Evolutionary conservation across 2,113 vertebrate species (phyloP).

Genomic region (Calidris pygmaea): DNA sequence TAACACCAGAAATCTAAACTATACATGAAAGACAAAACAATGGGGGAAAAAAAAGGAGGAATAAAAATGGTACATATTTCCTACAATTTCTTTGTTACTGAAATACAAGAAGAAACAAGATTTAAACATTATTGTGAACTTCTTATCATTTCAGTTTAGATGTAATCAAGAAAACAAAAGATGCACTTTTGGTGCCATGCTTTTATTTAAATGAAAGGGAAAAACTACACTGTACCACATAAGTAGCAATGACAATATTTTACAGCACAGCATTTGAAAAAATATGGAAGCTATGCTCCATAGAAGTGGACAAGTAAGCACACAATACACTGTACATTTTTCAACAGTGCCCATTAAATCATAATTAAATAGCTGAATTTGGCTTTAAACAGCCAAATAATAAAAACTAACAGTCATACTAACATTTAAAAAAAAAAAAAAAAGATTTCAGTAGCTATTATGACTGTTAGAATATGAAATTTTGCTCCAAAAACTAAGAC

Average conservation of each 20-base stretch:
- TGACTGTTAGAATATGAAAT: slow-evolving; percentile 59
- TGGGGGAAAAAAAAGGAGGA: not conserved
- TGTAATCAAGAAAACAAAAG: slow-evolving; percentile 36
- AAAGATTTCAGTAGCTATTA: slow-evolving; percentile 64
- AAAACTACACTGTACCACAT: slow-evolving; percentile 78
- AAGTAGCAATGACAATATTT: slow-evolving; percentile 80
- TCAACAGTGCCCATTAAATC: slow-evolving; percentile 72
- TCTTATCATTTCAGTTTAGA: not conserved
- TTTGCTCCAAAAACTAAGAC: slow-evolving; percentile 65
- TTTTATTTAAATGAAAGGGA: slow-evolving; percentile 90
- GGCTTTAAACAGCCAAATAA: slow-evolving; percentile 84
- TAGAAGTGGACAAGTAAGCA: slow-evolving; percentile 75
- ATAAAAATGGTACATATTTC: not conserved
- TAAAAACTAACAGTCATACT: slow-evolving; percentile 70
- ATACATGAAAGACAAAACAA: not conserved
- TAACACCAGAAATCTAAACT: not conserved
- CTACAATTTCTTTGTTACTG: not conserved
- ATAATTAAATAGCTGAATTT: slow-evolving; percentile 73
- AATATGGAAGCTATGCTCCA: slow-evolving; percentile 75
- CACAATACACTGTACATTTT: slow-evolving; percentile 81
- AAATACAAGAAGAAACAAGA: not conserved
- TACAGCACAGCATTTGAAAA: slow-evolving; percentile 84
- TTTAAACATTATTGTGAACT: not conserved
- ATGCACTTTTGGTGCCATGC: slow-evolving; percentile 84
- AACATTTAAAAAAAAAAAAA: slow-evolving; percentile 61